These are phyloP conservation scores for Bombus cullumanus DNA, from an alignment of 1,140 invertebrate genomes.

Conservation along the genomic window DNA sequence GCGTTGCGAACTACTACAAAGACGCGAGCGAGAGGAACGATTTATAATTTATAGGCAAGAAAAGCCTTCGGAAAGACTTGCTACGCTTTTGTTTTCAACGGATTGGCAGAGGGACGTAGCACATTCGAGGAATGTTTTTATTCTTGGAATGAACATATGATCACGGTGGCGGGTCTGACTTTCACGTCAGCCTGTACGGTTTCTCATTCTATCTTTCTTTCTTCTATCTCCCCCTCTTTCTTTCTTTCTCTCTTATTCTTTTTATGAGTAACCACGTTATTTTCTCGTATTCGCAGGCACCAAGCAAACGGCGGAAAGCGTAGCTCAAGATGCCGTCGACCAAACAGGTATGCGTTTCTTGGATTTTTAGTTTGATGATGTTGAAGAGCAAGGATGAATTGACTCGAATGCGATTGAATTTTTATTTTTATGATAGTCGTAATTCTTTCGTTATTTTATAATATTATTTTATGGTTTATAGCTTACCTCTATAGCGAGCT, in stretches of 20 bases:
- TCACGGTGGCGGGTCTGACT: neutral
- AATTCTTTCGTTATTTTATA: too few species aligned
- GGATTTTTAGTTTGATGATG: too few species aligned
- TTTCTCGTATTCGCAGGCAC: slow-evolving; percentile 45
- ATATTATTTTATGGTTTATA: too few species aligned
- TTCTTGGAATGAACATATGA: slow-evolving; percentile 13
- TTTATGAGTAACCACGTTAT: slow-evolving; percentile 3
- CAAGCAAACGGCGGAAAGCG: slow-evolving; percentile 52
- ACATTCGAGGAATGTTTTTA: slow-evolving; percentile 23
- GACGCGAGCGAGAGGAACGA: neutral
- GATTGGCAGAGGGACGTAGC: neutral
- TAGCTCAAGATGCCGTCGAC: slow-evolving; percentile 65
- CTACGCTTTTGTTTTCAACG: neutral
- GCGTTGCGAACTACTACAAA: neutral
- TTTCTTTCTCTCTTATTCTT: neutral
- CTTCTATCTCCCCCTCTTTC: too few species aligned
- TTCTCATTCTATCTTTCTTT: too few species aligned
- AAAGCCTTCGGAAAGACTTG: neutral
- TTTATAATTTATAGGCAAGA: slow-evolving; percentile 4
- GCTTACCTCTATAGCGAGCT: too few species aligned
- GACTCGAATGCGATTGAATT: too few species aligned
- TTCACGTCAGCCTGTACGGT: slow-evolving; percentile 20
- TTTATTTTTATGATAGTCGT: too few species aligned
- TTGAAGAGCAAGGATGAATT: too few species aligned
- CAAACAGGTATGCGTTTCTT: slow-evolving; percentile 59